These are phyloP conservation scores for Heptranchias perlo DNA, from an alignment of 2,113 vertebrate species.

Conservation along the genomic window DNA sequence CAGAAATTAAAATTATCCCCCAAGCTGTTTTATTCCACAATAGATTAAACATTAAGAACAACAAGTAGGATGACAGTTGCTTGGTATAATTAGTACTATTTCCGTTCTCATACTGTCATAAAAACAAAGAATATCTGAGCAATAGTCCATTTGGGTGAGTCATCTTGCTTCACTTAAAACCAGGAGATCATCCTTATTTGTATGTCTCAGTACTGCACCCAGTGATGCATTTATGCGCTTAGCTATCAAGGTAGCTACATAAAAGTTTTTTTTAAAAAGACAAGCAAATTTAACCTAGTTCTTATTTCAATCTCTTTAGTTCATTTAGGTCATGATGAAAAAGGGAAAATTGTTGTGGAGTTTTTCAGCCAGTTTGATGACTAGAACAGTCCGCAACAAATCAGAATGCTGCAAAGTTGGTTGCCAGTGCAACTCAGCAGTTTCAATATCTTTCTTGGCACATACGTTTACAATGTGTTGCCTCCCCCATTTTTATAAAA, in stretches of 20 bases:
- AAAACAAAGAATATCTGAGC: neutral
- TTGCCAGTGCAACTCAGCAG: too few relatives aligned
- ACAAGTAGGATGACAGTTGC: neutral
- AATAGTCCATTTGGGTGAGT: neutral
- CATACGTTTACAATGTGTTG: too few relatives aligned
- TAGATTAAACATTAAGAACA: neutral
- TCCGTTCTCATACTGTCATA: neutral
- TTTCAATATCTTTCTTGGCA: too few relatives aligned
- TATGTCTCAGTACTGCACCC: neutral
- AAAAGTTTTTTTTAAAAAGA: neutral
- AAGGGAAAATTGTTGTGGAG: too few relatives aligned
- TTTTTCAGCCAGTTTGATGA: too few relatives aligned
- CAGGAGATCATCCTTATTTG: neutral
- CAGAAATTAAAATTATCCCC: neutral
- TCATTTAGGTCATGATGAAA: too few relatives aligned
- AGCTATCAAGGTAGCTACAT: neutral
- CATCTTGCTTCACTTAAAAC: neutral
- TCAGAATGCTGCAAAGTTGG: too few relatives aligned
- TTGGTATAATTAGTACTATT: neutral
- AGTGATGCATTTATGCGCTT: neutral
- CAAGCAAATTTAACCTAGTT: neutral
- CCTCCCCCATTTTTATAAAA: too few relatives aligned
- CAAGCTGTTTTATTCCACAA: neutral
- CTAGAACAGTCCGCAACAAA: too few relatives aligned
- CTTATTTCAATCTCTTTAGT: too few relatives aligned